Evolutionary conservation across 1,140 invertebrate species (phyloP), one percentile per base, ranked within the genome.

Genomic region (Drepana arcuata): DNA sequence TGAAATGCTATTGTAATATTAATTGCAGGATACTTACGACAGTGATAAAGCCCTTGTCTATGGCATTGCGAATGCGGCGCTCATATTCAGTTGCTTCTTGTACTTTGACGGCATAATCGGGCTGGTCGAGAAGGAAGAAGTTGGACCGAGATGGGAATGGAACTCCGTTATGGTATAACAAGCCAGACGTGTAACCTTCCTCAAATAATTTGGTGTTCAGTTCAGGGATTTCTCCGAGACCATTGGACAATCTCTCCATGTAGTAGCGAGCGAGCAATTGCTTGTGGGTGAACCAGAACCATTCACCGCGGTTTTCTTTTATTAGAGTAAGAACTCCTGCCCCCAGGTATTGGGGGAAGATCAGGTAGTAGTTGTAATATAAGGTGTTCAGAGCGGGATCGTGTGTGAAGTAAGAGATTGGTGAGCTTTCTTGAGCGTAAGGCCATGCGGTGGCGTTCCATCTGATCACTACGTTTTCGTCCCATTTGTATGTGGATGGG

Each of bases 401-500:
- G 43, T 94, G 88, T 0, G 89, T 89, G 82, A 89, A 93, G 65
- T 94, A 93, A 12, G 85, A 81, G 12, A 94, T 31, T 32, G 86
- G 73, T 38, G 87, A 84, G 13, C 86, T 71, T 21, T 21, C 9
- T 4, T 9, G 4, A 21, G 9, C 4, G 25, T 27, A 27, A n/a
- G 25, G 4, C 25, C 25, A 30, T n/a, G 11, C 5, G 9, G 28
- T 30, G 12, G 28, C 12, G 13, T 30, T 30, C 13, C 13, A 3
- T 14, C 13, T 30, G 9, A 30, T 30, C n/a, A 14, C 28, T 4
- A 30, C 28, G 9, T 14, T 7, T 5, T 30, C 28, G 10, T 14
- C 12, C 13, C 11, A 14, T 13, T 13, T 14, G 13, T 30, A 30
- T 3, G 28, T 30, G 3, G 28, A 30, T 30, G 28, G 28, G 9